Conservation (phyloP, 2,797 vertebrate genomes). For the Meriones psammophilus region DNA sequence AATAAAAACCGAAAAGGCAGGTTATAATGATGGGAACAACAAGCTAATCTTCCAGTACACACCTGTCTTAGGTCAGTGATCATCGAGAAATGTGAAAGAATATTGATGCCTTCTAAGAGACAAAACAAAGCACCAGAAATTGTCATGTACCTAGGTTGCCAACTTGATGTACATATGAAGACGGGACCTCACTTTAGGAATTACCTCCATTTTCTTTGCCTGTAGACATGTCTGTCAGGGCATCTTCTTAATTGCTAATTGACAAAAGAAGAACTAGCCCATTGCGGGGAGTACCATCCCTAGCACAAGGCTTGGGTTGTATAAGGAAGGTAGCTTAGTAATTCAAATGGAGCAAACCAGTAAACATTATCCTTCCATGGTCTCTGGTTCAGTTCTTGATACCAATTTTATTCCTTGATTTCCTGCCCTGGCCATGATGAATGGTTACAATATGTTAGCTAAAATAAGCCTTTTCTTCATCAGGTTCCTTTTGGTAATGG, state of each 20-base stretch:
- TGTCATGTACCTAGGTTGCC: not conserved
- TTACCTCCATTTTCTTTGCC: not conserved
- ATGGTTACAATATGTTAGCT: not conserved
- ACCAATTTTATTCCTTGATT: not conserved
- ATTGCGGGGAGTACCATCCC: not conserved
- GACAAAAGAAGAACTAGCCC: not conserved
- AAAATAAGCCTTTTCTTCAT: not conserved
- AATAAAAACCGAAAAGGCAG: not conserved
- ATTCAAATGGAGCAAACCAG: not conserved
- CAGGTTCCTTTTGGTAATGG: not conserved
- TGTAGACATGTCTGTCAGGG: not conserved
- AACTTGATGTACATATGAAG: not conserved
- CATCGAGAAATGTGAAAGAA: not conserved
- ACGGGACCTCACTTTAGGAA: not conserved
- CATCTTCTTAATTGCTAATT: not conserved
- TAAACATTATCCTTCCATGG: not conserved
- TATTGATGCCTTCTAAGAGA: not conserved
- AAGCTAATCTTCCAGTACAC: not conserved
- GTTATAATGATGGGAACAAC: not conserved
- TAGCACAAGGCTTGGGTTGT: not conserved
- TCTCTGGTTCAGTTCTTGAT: not conserved
- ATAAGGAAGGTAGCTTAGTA: not conserved
- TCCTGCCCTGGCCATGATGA: not conserved
- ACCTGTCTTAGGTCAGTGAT: not conserved
- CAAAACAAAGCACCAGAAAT: not conserved